Base-by-base conservation (phyloP, 2,888 invertebrate species). In the Melanotus villosus region DNA sequence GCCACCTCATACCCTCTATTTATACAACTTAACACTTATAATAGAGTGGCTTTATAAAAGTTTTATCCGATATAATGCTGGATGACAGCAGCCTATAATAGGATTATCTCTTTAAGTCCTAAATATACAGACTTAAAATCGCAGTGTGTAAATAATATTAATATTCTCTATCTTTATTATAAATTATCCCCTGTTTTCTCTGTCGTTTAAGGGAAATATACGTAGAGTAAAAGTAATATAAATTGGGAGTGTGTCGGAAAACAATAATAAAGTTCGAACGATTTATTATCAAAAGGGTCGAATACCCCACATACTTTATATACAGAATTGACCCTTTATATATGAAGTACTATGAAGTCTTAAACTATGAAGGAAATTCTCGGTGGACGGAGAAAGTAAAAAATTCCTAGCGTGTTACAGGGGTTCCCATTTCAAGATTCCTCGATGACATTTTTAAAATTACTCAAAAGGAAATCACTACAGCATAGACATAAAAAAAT, bases 301-400 rank as follows among this genome's bases (percentile, higher is more conserved):
- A 65, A 70, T 70, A 66, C 58, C 63, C 43, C 50, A 66, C 70
- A 66, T 70, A 63, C 70, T 63, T 70, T 58, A 70, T 70, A 62
- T 58, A 66, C 43, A 56, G 58, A 65, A 63, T 58, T 70, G 70
- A 70, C 62, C 70, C 66, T 66, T 65, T 54, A 65, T 70, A 70
- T 69, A 63, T 63, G 52, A 68, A 63, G 47, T 63, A 57, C 38
- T 57, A 47, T 23, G 57, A 47, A 68, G 68, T 63, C 57, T 60
- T 56, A 68, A 68, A 50, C 68, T 63, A 57, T 38, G 63, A 50
- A 57, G 21, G 38, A 68, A 63, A 47, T 57, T 63, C 38, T 63
- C 12, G 36, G 36, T 26, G 58, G 19, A 58, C 36, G 36, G 36
- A 18, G 58, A 14, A 58, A 16, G 26, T 62, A 38, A 62, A 62